A percentile compares a stretch with the other conserved stretches of the same genome.
Conservation (phyloP, 2,888 invertebrate genomes). For the Hypsopygia costalis region DNA sequence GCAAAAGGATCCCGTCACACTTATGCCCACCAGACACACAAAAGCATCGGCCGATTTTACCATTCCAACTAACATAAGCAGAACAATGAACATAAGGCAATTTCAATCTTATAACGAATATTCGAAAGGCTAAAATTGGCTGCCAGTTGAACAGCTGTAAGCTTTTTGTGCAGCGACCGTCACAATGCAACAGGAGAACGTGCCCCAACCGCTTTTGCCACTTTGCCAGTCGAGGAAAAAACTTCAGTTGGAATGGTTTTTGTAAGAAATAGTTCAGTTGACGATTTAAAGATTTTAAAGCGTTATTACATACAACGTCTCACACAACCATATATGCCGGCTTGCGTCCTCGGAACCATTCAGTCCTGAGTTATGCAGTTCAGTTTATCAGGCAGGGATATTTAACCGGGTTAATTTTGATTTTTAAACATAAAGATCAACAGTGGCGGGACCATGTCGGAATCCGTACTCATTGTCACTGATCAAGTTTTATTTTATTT, state of each 20-base stretch:
- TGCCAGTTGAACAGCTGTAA: conserved; percentile 32
- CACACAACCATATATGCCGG: no score
- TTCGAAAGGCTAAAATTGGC: conserved; percentile 46
- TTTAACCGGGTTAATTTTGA: no score
- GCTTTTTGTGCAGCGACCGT: conserved; percentile 38
- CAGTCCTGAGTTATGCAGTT: no score
- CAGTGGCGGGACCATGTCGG: no score
- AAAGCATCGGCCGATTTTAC: conserved; percentile 52
- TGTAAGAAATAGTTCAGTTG: conserved; percentile 20
- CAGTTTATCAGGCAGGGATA: no score
- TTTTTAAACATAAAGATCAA: no score
- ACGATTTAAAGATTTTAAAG: background rate
- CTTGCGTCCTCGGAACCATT: no score
- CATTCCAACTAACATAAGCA: conserved; percentile 48
- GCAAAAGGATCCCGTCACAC: conserved; percentile 77
- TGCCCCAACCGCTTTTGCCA: conserved; percentile 72
- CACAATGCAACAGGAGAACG: conserved; percentile 70
- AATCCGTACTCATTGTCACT: no score
- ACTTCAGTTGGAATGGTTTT: conserved; percentile 39
- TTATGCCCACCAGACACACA: conserved; percentile 71
- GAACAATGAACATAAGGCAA: conserved; percentile 34
- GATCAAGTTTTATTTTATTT: no score
- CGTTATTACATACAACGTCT: no score
- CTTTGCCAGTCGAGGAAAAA: conserved; percentile 65
- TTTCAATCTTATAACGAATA: conserved; percentile 47